Evolutionary conservation across 2,113 vertebrate genomes (phyloP).

Genomic region (Microtus pennsylvanicus): DNA sequence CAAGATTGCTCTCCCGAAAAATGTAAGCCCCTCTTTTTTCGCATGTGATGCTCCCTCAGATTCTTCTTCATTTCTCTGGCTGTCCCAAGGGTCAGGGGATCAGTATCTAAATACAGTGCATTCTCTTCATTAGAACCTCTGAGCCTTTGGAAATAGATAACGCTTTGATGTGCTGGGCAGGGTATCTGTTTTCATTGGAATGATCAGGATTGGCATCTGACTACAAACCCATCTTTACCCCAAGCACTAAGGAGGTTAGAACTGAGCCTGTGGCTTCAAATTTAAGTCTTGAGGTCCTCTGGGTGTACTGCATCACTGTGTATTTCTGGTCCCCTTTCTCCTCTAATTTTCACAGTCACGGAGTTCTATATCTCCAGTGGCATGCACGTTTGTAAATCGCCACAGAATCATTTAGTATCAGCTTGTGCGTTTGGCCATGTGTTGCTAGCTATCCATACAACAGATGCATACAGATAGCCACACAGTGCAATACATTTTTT

Average conservation of each 20-base stretch:
- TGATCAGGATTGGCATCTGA: neutral
- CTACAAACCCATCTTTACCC: neutral
- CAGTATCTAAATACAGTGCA: neutral
- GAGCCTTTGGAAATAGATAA: neutral
- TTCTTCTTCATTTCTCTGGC: neutral
- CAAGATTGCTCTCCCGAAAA: slow-evolving; percentile 23
- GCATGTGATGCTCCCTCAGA: neutral
- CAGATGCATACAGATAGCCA: neutral
- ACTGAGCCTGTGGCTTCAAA: neutral
- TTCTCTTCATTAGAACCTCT: slow-evolving; percentile 14
- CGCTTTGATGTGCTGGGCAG: neutral
- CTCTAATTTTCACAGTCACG: too few relatives aligned
- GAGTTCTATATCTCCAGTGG: neutral
- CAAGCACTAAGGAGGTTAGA: slow-evolving; percentile 10
- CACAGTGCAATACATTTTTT: neutral
- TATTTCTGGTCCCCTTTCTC: neutral
- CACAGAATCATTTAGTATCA: neutral
- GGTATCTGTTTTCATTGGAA: slow-evolving; percentile 14
- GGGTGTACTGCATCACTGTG: neutral
- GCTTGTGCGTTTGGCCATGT: neutral
- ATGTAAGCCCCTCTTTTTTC: neutral
- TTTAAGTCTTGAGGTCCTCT: neutral
- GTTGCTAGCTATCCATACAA: neutral
- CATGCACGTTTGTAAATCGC: neutral
- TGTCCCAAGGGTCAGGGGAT: neutral